A percentile compares a stretch with the other conserved stretches of the same genome.
Conservation (phyloP, 2,797 vertebrate species). For the Sebastes steindachneri region DNA sequence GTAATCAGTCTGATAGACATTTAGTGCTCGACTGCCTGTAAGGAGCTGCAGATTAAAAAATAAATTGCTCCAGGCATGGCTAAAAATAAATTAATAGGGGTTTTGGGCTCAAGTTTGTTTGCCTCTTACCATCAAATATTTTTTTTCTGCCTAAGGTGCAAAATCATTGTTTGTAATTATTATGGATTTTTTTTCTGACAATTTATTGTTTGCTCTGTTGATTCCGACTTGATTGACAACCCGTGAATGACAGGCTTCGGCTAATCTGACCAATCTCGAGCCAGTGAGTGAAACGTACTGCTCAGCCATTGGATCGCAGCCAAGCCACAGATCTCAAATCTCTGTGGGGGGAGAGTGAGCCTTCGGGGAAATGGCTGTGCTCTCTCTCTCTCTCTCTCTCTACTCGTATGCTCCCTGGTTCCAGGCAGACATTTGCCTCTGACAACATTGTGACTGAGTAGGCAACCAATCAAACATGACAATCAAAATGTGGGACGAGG, state of each 20-base stretch:
- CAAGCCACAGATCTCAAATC: conserved; percentile 35
- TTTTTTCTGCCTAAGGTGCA: not conserved
- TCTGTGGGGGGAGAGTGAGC: conserved; percentile 17
- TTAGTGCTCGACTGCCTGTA: not conserved
- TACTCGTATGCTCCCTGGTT: conserved; percentile 11
- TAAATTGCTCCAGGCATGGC: conserved; percentile 7
- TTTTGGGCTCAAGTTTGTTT: conserved; percentile 11
- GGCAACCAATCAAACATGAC: conserved; percentile 60
- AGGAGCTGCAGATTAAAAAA: conserved; percentile 13
- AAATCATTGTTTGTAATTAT: conserved; percentile 6
- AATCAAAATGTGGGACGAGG: conserved; percentile 62
- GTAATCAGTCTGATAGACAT: conserved; percentile 24
- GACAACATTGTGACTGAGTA: conserved; percentile 53
- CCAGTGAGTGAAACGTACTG: conserved; percentile 23
- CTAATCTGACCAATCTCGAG: conserved; percentile 24
- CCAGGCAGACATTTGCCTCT: conserved; percentile 36
- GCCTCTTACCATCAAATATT: conserved; percentile 17
- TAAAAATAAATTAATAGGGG: conserved; percentile 9
- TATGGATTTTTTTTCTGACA: conserved; percentile 3
- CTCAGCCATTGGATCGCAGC: conserved; percentile 28
- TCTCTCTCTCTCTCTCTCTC: not conserved
- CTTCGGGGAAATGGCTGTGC: conserved; percentile 35
- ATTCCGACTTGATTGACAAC: conserved; percentile 7
- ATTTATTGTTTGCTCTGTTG: not conserved
- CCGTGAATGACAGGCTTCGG: conserved; percentile 21